Evolutionary conservation across 2,797 vertebrate species (phyloP), one percentile per base, ranked within the genome.

Genomic region (Fistularia tabacaria): DNA sequence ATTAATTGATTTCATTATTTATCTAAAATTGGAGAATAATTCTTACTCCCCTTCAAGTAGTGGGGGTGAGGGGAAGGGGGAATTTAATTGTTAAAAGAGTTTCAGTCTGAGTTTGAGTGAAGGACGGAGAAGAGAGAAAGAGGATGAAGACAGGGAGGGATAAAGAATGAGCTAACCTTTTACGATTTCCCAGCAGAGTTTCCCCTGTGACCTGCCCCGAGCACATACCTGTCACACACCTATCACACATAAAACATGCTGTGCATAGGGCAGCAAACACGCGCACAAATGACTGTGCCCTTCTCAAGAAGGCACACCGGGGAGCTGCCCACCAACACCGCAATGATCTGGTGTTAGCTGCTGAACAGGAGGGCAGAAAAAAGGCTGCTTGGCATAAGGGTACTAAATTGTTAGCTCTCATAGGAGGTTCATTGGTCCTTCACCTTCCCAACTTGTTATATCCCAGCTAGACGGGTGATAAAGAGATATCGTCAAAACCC

Each of bases 151-250:
- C 49, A 56, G 66, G 46, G 59, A 65, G 71, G 66, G 72, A 82
- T 85, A 68, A 82, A 81, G 71, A 81, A 74, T 84, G 81, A 79
- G 76, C 59, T 84, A 87, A 89, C 85, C 83, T 86, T 87, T 87
- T 69, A 73, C 71, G 74, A 73, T 81, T 77, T 86, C 85, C 86
- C 80, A 79, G 59, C 11, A 56, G 83, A 80, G 71, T 73, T 79
- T 83, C 78, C 79, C 74, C 68, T 80, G 73, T 83, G 81, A 84
- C 85, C 85, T 85, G 80, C 86, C 86, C 82, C 66, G 54, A 86
- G 85, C 85, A 83, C 76, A 81, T 83, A 82, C 73, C 83, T 85
- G 82, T 86, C 86, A 86, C 75, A 82, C 65, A 82, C 76, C 79
- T 83, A 74, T 82, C 82, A 84, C 80, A 79, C 70, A 76, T 76